Evolutionary conservation across 2,888 invertebrate genomes (phyloP), one percentile per base, ranked within the genome.

Genomic region (Pimpla rufipes): DNA sequence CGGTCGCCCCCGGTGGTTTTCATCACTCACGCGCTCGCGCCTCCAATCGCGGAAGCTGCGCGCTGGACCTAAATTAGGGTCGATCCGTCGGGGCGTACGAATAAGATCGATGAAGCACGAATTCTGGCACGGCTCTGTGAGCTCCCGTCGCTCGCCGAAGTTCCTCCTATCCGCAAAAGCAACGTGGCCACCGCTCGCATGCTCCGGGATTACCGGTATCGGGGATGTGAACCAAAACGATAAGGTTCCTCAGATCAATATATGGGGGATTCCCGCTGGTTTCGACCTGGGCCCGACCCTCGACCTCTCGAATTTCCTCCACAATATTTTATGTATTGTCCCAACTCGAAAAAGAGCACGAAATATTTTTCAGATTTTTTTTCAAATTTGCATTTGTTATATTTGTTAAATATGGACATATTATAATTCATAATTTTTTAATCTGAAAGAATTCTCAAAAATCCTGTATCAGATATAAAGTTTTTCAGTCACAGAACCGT

Each of bases 91-190:
- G 35, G 79, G 81, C 83, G 85, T 85, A 85, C 76, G 76, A 85
- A 85, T 88, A 87, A 89, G 87, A 88, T 85, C 86, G 87, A 86
- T 85, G 85, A 86, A 79, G 82, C 74, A 71, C 81, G 66, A 79
- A 79, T 81, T 80, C 62, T 79, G 74, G 59, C 71, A 68, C 73
- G 76, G 73, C 59, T 52, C 67, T 23, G 23, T 71, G n/a, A n/a
- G 66, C 50, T 52, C 66, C 13, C 71, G 52, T 7, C 47, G 45
- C 29, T 79, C 55, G 47, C 47, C 21, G 66, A 71, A 75, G 35
- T 66, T 57, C 5, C 37, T 77, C 13, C 42, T 29, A 18, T 62
- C 45, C 62, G 52, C 11, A 71, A 68, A 77, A 75, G 71, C 42
- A 40, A 52, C 21, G 40, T 23, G 40, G 64, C 40, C 18, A 64